Evolutionary conservation across 2,797 vertebrate genomes (phyloP), one percentile per base, ranked within the genome.

Genomic region (Gobionotothen gibberifrons): DNA sequence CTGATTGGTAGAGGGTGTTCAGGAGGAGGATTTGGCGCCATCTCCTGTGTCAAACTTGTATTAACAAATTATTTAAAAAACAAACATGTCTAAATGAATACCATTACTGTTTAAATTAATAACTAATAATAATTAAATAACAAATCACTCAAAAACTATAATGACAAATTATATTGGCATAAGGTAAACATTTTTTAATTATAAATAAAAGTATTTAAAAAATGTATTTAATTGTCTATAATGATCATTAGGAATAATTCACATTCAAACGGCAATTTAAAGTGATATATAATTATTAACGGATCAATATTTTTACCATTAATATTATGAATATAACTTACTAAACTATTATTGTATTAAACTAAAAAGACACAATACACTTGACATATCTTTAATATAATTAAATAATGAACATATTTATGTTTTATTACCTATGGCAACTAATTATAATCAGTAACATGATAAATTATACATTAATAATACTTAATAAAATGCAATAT

Each of bases 21-120:
- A 44, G 6, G 3, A 13, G 47, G 52, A 40, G 56, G 66, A 74
- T 84, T n/a, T 89, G 78, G 79, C 81, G 81, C 87, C 87, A 81
- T 47, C 90, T 86, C 3, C 85, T 79, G 87, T 21, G 0, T 55
- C 44, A 26, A 26, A 26, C 26, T 26, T 26, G 26, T 26, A 26
- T 26, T 26, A 26, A 26, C 26, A 26, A 26, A 26, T 26, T 4
- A 26, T 26, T 26, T 1, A 5, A 5, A 26, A 26, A 26, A n/a
- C n/a, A n/a, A 26, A 22, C 22, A 26, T 1, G 26, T 26, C 26
- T 5, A 5, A 26, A 26, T 26, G 26, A 26, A 26, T 26, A 26
- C 32, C 8, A 36, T 36, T 26, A 26, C 26, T 36, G 1, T 36
- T 36, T 36, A 36, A 36, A 36, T 36, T 36, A 36, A 36, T 9